Evolutionary conservation across 1,140 invertebrate genomes (phyloP).

Genomic region (Sminthurides bifidus): DNA sequence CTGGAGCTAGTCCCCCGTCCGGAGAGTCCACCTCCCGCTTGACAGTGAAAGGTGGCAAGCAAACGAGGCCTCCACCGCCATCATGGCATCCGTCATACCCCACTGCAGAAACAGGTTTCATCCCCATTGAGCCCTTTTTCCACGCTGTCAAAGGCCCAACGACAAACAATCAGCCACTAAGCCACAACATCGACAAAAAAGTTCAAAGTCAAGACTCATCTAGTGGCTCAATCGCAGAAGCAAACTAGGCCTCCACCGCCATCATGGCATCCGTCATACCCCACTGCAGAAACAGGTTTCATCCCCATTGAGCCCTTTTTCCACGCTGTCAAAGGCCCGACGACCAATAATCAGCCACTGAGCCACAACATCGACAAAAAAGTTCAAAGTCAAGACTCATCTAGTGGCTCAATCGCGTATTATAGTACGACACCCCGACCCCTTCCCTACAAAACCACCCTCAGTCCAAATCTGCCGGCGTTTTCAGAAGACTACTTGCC

Average conservation of each 20-base stretch:
- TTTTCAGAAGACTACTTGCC: neutral
- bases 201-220: neutral
- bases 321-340: conserved; percentile 12
- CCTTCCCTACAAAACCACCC: neutral
- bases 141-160: conserved; percentile 11
- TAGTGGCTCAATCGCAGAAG: no score
- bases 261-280: conserved; percentile 24
- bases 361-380: no score
- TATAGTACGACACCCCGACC: conserved; percentile 41
- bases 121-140: conserved; percentile 31
- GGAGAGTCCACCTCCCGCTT: neutral
- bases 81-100: conserved; percentile 27
- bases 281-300: conserved; percentile 29
- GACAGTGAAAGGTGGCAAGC: no score
- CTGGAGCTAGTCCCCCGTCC: neutral
- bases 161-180: neutral
- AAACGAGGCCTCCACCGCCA: neutral
- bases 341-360: conserved; percentile 5
- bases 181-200: neutral
- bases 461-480: neutral
- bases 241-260: neutral
- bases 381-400: neutral
- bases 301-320: conserved; percentile 32
- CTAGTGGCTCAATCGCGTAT: conserved; percentile 2
- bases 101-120: conserved; percentile 29